These are phyloP conservation scores for Antechinus stuartii DNA, from an alignment of 2,113 vertebrate species.

Conservation along the genomic window DNA sequence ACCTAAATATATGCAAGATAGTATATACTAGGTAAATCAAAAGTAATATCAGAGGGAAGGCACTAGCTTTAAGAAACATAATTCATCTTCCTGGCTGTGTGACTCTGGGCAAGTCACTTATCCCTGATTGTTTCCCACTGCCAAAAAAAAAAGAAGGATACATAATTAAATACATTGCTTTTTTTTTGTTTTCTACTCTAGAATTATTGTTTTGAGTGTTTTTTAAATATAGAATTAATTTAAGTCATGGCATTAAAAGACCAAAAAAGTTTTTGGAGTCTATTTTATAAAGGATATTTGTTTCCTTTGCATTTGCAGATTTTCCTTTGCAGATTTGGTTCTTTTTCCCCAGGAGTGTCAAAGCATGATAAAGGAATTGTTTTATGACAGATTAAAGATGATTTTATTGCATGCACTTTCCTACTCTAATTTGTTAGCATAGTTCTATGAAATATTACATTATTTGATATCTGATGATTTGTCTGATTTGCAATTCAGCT, in stretches of 20 bases:
- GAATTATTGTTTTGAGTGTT: neutral
- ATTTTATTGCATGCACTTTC: neutral
- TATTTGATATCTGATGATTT: neutral
- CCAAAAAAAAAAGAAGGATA: too few relatives aligned
- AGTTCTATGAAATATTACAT: neutral
- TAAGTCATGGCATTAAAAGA: neutral
- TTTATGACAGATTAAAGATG: neutral
- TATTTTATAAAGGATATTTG: neutral
- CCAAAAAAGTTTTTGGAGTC: neutral
- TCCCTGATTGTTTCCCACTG: too few relatives aligned
- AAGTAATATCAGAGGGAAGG: neutral
- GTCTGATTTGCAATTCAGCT: neutral
- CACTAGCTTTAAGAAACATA: neutral
- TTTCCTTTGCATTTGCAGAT: neutral
- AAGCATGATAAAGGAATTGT: neutral
- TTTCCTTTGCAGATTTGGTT: neutral
- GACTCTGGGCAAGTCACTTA: too few relatives aligned
- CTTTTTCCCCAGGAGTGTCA: neutral
- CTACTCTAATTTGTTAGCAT: neutral
- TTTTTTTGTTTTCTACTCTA: neutral
- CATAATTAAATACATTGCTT: neutral
- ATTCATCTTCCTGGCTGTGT: neutral
- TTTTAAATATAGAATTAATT: neutral
- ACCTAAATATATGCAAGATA: neutral
- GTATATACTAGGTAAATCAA: neutral